Evolutionary conservation across 2,797 vertebrate genomes (phyloP).

Genomic region (Mergus octosetaceus): DNA sequence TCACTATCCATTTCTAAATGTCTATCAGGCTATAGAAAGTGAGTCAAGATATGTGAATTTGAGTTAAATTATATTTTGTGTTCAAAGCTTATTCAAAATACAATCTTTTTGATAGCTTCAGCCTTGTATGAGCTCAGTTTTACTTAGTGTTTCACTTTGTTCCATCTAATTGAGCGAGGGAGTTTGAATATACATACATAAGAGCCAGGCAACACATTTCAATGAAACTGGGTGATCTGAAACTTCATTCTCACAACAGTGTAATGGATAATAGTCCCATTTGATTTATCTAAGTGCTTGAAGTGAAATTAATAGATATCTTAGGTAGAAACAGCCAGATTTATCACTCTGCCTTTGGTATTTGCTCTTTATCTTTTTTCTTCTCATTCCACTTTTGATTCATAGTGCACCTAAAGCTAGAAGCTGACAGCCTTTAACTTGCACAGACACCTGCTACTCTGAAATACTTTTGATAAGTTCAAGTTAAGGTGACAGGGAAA

Average conservation of each 20-base stretch:
- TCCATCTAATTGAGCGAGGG: not conserved
- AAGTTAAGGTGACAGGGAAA: not conserved
- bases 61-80: not conserved
- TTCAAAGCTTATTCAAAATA: not conserved
- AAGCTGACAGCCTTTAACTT: not conserved
- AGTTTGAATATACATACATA: not conserved
- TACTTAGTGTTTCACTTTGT: not conserved
- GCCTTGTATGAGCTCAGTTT: not conserved
- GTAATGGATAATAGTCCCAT: not conserved
- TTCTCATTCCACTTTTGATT: not conserved
- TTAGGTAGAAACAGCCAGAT: not conserved
- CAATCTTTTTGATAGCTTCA: not conserved
- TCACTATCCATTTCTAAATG: not conserved
- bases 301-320: not conserved
- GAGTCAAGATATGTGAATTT: not conserved
- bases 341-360: not conserved
- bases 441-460: not conserved
- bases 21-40: not conserved
- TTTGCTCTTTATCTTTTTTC: not conserved
- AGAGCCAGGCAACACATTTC: not conserved
- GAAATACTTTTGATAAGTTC: not conserved
- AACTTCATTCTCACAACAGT: not conserved
- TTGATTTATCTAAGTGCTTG: not conserved
- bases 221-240: not conserved
- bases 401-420: not conserved